phyloP scores from a whole-genome alignment of 1,140 invertebrate species.

The Tetramorium simillimum region DNA sequence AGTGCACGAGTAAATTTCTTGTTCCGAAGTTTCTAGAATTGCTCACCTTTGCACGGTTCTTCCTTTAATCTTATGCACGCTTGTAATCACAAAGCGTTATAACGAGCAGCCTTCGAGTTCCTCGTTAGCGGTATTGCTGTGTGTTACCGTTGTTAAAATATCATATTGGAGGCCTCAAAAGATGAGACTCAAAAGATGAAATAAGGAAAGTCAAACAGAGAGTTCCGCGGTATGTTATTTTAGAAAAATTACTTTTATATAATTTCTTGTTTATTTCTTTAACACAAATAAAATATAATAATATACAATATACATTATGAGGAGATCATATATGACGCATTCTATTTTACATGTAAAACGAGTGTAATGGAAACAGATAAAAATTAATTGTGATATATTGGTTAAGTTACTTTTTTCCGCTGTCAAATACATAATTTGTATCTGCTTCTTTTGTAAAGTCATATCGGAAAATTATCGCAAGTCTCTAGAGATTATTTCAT shows the following conservation, averaged over 20 bases:
- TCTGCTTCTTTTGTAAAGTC: background rate
- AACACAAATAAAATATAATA: background rate
- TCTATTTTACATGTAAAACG: background rate
- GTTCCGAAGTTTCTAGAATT: conserved; percentile 35
- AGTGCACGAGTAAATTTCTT: conserved; percentile 34
- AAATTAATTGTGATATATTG: background rate
- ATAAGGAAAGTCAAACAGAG: background rate
- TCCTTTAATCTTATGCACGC: conserved; percentile 50
- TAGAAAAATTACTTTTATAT: background rate
- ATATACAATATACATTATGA: background rate
- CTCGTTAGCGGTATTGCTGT: conserved; percentile 6
- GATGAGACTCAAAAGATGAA: background rate
- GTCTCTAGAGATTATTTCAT: background rate
- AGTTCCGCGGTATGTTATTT: too few relatives aligned
- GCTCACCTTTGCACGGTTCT: conserved; percentile 42
- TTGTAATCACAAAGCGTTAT: conserved; percentile 52
- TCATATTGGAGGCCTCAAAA: background rate
- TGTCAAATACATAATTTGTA: background rate
- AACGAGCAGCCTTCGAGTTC: conserved; percentile 14
- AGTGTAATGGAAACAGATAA: background rate
- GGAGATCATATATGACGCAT: background rate
- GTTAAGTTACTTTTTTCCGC: background rate
- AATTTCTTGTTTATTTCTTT: background rate
- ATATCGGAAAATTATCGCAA: background rate
- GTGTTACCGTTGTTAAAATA: conserved; percentile 12